phyloP scores from a whole-genome alignment of 1,140 invertebrate genomes.

The Orius insidiosus region DNA sequence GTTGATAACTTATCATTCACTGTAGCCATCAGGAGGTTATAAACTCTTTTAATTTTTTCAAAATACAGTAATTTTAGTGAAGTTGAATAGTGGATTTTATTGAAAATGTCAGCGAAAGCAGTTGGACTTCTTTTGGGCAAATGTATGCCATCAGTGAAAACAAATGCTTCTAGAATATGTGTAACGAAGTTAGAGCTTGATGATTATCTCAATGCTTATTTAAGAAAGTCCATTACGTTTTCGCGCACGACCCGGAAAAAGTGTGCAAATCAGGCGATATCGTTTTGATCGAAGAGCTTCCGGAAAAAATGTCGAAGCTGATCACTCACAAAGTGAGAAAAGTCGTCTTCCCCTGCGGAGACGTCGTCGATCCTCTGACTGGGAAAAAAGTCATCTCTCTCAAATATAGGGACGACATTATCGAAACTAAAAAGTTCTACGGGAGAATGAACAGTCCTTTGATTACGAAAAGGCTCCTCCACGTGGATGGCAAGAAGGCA shows the following conservation, averaged over 20 bases:
- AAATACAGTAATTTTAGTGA: no score
- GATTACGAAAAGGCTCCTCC: slow-evolving; percentile 57
- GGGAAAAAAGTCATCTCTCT: slow-evolving; percentile 43
- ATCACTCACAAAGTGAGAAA: slow-evolving; percentile 64
- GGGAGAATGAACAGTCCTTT: slow-evolving; percentile 49
- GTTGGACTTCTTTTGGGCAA: slow-evolving; percentile 32
- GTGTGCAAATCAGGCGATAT: slow-evolving; percentile 64
- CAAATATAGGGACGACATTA: slow-evolving; percentile 43
- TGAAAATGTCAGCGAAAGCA: neutral
- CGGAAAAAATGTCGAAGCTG: slow-evolving; percentile 48
- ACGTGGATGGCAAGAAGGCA: slow-evolving; percentile 62
- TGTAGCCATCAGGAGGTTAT: no score
- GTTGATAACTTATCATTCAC: no score
- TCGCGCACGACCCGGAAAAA: slow-evolving; percentile 58
- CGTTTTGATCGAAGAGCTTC: slow-evolving; percentile 54
- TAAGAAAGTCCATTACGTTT: slow-evolving; percentile 48
- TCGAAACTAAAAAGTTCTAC: slow-evolving; percentile 44
- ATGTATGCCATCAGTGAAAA: slow-evolving; percentile 51
- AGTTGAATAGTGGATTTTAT: no score
- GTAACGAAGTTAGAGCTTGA: slow-evolving; percentile 52
- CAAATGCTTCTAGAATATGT: slow-evolving; percentile 56
- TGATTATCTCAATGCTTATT: slow-evolving; percentile 53
- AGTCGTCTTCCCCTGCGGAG: slow-evolving; percentile 61
- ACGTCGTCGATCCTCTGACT: slow-evolving; percentile 65
- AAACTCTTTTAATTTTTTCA: no score